These are phyloP conservation scores for Microplitis demolitor DNA, from an alignment of 1,140 invertebrate genomes.

Conservation along the genomic window DNA sequence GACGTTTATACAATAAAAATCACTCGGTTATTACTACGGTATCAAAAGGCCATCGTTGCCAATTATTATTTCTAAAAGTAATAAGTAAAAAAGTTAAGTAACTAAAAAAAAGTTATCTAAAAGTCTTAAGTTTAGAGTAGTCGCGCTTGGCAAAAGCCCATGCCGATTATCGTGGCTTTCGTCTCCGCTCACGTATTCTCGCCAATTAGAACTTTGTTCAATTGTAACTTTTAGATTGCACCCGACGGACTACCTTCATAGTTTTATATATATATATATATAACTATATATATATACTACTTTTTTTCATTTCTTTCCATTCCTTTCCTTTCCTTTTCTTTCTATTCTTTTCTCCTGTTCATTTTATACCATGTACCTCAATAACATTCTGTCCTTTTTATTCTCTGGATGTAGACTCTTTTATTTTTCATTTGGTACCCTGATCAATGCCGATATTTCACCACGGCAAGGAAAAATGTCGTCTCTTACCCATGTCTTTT, in stretches of 20 bases:
- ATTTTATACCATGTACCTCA: neutral
- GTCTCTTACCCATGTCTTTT: neutral
- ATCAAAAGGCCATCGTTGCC: too few species aligned
- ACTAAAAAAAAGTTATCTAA: too few species aligned
- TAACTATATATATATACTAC: neutral
- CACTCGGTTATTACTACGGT: too few species aligned
- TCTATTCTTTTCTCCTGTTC: neutral
- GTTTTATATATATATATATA: neutral
- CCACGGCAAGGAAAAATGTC: constrained; percentile 21
- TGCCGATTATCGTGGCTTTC: constrained; percentile 24
- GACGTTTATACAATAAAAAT: too few species aligned
- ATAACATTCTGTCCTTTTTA: neutral
- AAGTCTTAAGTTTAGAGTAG: too few species aligned
- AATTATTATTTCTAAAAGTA: neutral
- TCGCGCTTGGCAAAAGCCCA: neutral
- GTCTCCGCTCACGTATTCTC: constrained; percentile 33
- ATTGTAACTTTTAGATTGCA: constrained; percentile 36
- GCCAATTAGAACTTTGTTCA: constrained; percentile 36
- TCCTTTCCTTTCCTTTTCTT: neutral
- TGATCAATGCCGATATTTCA: constrained; percentile 23
- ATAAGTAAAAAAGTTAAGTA: too few species aligned
- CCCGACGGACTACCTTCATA: constrained; percentile 13
- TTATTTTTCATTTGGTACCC: neutral
- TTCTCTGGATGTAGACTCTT: neutral
- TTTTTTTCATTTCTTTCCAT: neutral